Conservation (phyloP, 2,888 invertebrate species). For the Aricia artaxerxes region DNA sequence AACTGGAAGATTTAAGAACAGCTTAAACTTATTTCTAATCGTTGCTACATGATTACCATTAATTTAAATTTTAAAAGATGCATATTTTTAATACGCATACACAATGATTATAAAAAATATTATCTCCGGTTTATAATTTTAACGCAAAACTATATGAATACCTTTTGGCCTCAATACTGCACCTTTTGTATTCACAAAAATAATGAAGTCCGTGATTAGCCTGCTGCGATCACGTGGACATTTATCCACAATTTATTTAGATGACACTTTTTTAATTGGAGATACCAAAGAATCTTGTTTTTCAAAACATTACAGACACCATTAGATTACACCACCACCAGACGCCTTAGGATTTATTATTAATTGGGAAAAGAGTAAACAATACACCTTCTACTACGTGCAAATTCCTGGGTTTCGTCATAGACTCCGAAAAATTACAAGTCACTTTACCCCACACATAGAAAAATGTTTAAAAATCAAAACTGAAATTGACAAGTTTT, state of each 20-base stretch:
- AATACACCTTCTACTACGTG: neutral
- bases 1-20: constrained; percentile 8
- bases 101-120: neutral
- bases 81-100: neutral
- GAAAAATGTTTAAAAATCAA: neutral
- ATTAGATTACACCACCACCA: too few species aligned
- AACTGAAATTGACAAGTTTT: neutral
- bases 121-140: neutral
- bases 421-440: neutral
- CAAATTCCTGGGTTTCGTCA: neutral
- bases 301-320: neutral
- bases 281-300: neutral
- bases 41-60: neutral
- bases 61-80: too few species aligned
- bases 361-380: neutral
- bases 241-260: neutral
- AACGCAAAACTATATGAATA: neutral
- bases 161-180: too few species aligned
- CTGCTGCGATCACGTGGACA: too few species aligned
- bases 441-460: neutral
- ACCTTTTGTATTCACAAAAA: too few species aligned
- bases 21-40: neutral
- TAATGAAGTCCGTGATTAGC: too few species aligned
- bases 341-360: neutral
- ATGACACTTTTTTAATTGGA: constrained; percentile 3